These are phyloP conservation scores for Drosophila kurseongensis DNA, from an alignment of 1,140 invertebrate species.

Conservation along the genomic window DNA sequence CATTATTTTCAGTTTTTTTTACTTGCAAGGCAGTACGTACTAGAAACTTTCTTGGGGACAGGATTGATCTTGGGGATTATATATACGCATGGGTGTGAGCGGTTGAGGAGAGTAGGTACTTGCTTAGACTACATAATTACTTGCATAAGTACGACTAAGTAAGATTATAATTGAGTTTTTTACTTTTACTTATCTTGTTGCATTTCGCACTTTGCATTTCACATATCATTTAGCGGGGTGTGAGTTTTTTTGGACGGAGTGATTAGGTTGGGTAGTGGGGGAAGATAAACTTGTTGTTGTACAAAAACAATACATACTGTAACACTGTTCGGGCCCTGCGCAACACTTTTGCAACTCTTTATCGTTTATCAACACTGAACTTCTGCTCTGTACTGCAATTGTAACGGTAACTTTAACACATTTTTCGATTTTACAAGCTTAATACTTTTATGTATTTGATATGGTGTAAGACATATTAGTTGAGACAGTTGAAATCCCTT, in stretches of 20 bases:
- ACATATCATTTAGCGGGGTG: constrained; percentile 34
- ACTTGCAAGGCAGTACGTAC: constrained; percentile 79
- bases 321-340: constrained; percentile 61
- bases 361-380: constrained; percentile 71
- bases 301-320: constrained; percentile 76
- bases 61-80: constrained; percentile 42
- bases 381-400: constrained; percentile 74
- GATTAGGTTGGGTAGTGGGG: constrained; percentile 38
- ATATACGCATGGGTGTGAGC: constrained; percentile 48
- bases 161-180: constrained; percentile 69
- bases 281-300: constrained; percentile 64
- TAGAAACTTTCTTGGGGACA: constrained; percentile 53
- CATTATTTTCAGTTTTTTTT: constrained; percentile 51
- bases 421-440: constrained; percentile 24
- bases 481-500: constrained; percentile 10
- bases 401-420: constrained; percentile 74
- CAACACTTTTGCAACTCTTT: constrained; percentile 58
- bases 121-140: constrained; percentile 79
- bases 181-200: constrained; percentile 73
- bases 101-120: constrained; percentile 52
- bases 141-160: constrained; percentile 68
- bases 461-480: constrained; percentile 17
- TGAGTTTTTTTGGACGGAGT: constrained; percentile 19
- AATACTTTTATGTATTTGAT: constrained; percentile 18
- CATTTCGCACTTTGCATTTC: constrained; percentile 29